Percentiles rank a stretch among this genome's conserved stretches.
Evolutionary conservation across 2,113 vertebrate genomes (phyloP).

Genomic region (Eulacestoma nigropectus): DNA sequence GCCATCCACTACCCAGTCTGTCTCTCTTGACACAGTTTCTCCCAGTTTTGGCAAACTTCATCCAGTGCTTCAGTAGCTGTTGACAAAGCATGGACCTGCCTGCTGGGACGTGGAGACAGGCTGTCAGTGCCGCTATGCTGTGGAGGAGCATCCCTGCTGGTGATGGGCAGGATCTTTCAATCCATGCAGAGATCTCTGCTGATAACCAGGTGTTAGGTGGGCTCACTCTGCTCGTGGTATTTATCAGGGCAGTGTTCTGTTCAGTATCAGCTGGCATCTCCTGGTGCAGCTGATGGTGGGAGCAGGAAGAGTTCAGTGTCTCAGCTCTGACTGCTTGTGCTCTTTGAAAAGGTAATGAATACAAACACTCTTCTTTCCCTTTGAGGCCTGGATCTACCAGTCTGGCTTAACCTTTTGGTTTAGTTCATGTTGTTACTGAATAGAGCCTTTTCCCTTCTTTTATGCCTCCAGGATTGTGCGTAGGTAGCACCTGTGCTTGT

Average conservation of each 20-base stretch:
- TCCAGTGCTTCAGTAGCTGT: neutral
- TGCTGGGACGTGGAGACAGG: neutral
- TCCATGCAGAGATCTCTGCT: neutral
- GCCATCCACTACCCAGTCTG: fast-evolving
- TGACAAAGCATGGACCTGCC: neutral
- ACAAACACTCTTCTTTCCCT: neutral
- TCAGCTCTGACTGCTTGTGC: neutral
- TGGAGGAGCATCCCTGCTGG: neutral
- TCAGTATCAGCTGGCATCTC: neutral
- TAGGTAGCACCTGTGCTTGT: neutral
- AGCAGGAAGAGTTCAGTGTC: neutral
- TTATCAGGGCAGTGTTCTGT: neutral
- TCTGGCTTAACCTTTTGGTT: neutral
- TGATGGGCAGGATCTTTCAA: neutral
- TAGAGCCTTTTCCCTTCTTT: neutral
- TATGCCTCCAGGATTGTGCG: neutral
- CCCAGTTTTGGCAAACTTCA: neutral
- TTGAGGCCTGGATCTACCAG: neutral
- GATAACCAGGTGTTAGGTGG: fast-evolving
- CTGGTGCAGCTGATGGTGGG: neutral
- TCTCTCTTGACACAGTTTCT: neutral
- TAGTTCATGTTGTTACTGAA: neutral
- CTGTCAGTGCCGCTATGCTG: neutral
- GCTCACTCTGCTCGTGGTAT: neutral
- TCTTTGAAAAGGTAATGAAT: neutral